These are phyloP conservation scores for Coccyzus lansbergi DNA, from an alignment of 2,797 vertebrate species.

Conservation along the genomic window DNA sequence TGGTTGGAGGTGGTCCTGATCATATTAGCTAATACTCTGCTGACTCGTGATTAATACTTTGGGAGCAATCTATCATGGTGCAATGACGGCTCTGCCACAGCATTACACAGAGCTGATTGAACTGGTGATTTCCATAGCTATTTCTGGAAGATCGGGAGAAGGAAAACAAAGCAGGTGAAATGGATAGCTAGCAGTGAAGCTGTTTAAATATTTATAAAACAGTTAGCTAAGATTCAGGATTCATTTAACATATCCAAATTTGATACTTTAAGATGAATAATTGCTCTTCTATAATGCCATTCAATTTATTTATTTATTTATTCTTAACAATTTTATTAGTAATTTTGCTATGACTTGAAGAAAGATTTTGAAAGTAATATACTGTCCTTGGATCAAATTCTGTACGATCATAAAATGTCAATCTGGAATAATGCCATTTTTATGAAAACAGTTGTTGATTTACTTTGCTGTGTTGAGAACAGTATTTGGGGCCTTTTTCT, in stretches of 20 bases:
- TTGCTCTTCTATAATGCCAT: neutral
- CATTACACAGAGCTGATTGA: neutral
- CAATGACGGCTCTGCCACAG: neutral
- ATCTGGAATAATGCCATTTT: neutral
- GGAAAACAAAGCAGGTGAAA: slow-evolving; percentile 56
- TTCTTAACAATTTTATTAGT: neutral
- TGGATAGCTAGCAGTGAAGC: neutral
- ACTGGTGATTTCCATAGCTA: neutral
- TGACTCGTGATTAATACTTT: neutral
- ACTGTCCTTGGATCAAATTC: neutral
- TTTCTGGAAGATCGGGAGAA: slow-evolving; percentile 11
- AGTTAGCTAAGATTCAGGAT: slow-evolving; percentile 48
- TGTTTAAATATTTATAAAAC: slow-evolving; percentile 64
- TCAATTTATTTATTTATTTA: neutral
- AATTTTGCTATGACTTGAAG: neutral
- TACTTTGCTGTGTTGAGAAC: neutral
- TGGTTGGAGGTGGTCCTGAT: neutral
- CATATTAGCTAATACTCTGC: neutral
- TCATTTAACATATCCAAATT: slow-evolving; percentile 42
- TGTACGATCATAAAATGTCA: neutral
- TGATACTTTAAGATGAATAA: slow-evolving; percentile 45
- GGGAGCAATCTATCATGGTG: neutral
- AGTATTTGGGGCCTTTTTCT: neutral
- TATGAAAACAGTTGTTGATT: neutral
- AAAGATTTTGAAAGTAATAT: neutral